phyloP scores from a whole-genome alignment of 2,888 invertebrate species.

The Hirtodrosophila duncani region DNA sequence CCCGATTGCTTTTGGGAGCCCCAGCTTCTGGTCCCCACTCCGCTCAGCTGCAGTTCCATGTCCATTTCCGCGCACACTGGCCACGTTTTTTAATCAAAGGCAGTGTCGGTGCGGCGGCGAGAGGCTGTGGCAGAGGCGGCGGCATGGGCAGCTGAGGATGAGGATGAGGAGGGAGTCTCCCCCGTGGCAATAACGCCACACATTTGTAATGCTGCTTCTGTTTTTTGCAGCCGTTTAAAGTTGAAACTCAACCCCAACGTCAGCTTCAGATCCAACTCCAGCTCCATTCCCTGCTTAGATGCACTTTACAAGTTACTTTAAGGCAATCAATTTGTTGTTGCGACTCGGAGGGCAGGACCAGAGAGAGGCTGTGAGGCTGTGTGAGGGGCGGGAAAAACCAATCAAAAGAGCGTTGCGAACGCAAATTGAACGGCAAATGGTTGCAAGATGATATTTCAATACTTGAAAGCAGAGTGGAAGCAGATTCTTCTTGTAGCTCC shows the following conservation, averaged over 20 bases:
- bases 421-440: conserved; percentile 71
- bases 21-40: background rate
- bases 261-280: conserved; percentile 3
- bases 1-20: conserved; percentile 51
- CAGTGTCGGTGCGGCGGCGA: conserved; percentile 3
- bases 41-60: conserved; percentile 1
- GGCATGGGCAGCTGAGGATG: conserved; percentile 30
- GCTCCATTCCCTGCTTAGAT: conserved; percentile 43
- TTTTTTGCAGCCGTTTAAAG: conserved; percentile 55
- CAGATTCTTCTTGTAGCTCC: too few relatives aligned
- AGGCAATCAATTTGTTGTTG: conserved; percentile 72
- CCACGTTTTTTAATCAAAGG: conserved; percentile 73
- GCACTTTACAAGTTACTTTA: conserved; percentile 72
- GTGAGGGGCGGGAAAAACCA: conserved; percentile 50
- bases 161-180: too few relatives aligned
- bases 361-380: conserved; percentile 9
- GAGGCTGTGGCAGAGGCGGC: background rate
- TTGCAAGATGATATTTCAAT: conserved; percentile 69
- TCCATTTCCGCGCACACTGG: conserved; percentile 2
- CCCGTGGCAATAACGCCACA: conserved; percentile 76
- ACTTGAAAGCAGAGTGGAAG: conserved; percentile 42
- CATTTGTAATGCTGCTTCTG: conserved; percentile 76
- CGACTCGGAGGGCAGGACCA: conserved; percentile 12
- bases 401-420: conserved; percentile 71
- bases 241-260: conserved; percentile 26